Percentiles rank a stretch among this genome's conserved stretches.
phyloP scores from a whole-genome alignment of 2,888 invertebrate species.

The Diplazon laetatorius region DNA sequence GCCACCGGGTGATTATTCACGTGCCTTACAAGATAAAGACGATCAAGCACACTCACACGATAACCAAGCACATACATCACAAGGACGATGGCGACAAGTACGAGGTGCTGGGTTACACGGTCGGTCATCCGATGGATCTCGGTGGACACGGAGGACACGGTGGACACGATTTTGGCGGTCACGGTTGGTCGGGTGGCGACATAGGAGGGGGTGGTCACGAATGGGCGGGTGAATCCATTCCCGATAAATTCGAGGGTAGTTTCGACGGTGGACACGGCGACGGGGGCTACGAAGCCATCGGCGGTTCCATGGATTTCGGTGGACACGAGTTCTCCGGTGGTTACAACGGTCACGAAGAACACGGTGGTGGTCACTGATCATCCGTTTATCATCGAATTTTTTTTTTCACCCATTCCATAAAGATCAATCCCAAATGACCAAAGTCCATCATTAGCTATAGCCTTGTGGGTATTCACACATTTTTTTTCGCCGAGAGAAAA shows the following conservation, averaged over 20 bases:
- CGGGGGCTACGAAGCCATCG: slow-evolving; percentile 58
- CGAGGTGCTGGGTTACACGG: slow-evolving; percentile 88
- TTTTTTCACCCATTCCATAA: background rate
- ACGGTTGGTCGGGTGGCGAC: slow-evolving; percentile 28
- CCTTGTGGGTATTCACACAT: no score
- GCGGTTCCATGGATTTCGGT: background rate
- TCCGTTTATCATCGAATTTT: no score
- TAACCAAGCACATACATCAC: slow-evolving; percentile 89
- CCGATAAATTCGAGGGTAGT: slow-evolving; percentile 76
- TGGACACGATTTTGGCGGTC: slow-evolving; percentile 67
- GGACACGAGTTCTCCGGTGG: slow-evolving; percentile 66
- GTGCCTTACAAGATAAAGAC: slow-evolving; percentile 91
- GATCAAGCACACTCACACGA: slow-evolving; percentile 90
- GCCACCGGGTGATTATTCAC: slow-evolving; percentile 90
- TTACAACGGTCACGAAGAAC: slow-evolving; percentile 67
- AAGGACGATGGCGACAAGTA: slow-evolving; percentile 86
- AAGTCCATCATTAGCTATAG: background rate
- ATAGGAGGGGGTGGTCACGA: slow-evolving; percentile 41
- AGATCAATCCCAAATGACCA: background rate
- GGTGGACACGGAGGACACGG: slow-evolving; percentile 82
- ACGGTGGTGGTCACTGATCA: slow-evolving; percentile 33
- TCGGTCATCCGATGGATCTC: slow-evolving; percentile 84
- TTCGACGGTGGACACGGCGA: slow-evolving; percentile 82
- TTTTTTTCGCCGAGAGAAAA: background rate
- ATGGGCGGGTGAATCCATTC: slow-evolving; percentile 78